A percentile compares a stretch with the other conserved stretches of the same genome.
These are phyloP conservation scores for Chesias legatella DNA, from an alignment of 2,888 invertebrate genomes.

Conservation along the genomic window DNA sequence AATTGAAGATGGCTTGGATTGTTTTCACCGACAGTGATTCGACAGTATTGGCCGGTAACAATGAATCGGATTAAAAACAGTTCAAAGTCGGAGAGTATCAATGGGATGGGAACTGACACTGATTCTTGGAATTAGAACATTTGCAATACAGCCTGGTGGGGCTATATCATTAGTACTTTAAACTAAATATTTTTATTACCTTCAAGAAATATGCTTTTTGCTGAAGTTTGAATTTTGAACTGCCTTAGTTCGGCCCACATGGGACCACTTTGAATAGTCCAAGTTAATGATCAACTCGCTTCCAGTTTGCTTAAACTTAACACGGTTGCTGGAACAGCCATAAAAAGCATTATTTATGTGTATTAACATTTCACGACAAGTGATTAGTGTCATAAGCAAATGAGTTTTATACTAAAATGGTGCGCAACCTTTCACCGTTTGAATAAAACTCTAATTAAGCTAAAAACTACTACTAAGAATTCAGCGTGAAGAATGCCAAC, in stretches of 20 bases:
- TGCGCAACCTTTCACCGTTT: too few species aligned
- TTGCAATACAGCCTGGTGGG: too few species aligned
- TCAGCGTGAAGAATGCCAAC: neutral
- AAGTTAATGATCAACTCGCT: too few species aligned
- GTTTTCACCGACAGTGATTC: slow-evolving; percentile 65
- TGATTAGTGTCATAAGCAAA: slow-evolving; percentile 8
- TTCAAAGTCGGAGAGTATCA: slow-evolving; percentile 21
- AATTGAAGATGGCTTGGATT: slow-evolving; percentile 46
- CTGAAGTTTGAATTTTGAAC: too few species aligned
- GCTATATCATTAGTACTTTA: too few species aligned
- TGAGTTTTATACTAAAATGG: neutral
- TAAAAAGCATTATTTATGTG: neutral
- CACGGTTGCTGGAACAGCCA: neutral
- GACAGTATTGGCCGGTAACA: slow-evolving; percentile 36
- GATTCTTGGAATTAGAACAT: slow-evolving; percentile 12
- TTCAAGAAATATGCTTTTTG: too few species aligned
- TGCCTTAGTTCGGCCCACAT: too few species aligned
- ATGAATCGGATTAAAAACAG: slow-evolving; percentile 15
- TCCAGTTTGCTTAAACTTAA: too few species aligned
- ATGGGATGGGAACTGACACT: slow-evolving; percentile 8
- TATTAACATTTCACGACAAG: too few species aligned
- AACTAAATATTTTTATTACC: too few species aligned
- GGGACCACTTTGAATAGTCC: too few species aligned
- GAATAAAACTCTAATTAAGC: too few species aligned
- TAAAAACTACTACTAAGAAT: neutral